phyloP scores from a whole-genome alignment of 2,888 invertebrate genomes.

The Ophioninae sp. region DNA sequence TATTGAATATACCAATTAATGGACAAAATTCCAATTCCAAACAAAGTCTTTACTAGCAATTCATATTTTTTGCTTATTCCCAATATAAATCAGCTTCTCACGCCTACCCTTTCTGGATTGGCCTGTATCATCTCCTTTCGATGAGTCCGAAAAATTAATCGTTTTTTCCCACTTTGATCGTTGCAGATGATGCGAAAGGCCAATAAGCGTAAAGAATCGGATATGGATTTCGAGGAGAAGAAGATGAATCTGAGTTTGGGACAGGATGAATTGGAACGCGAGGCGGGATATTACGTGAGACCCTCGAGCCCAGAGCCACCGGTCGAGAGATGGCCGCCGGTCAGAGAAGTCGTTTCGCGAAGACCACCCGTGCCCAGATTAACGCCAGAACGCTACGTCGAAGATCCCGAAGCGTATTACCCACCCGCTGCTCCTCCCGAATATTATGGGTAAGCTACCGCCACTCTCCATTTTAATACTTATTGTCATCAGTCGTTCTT shows the following conservation, averaged over 20 bases:
- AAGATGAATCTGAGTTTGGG: constrained; percentile 93
- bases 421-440: constrained; percentile 74
- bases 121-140: no score
- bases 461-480: background rate
- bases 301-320: constrained; percentile 85
- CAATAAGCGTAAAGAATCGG: constrained; percentile 95
- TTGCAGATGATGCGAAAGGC: constrained; percentile 91
- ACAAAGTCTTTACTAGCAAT: no score
- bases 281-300: constrained; percentile 87
- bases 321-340: constrained; percentile 76
- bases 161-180: no score
- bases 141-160: no score
- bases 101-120: no score
- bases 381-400: constrained; percentile 76
- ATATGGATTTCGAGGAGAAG: constrained; percentile 97
- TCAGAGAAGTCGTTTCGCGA: constrained; percentile 72
- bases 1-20: no score
- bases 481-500: background rate
- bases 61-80: no score
- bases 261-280: constrained; percentile 89
- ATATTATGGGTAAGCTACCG: constrained; percentile 75
- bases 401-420: constrained; percentile 78
- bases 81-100: no score
- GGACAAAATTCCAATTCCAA: no score
- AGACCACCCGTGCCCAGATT: constrained; percentile 75